Conservation (phyloP, 2,797 vertebrate genomes). For the Pseudopleuronectes americanus region DNA sequence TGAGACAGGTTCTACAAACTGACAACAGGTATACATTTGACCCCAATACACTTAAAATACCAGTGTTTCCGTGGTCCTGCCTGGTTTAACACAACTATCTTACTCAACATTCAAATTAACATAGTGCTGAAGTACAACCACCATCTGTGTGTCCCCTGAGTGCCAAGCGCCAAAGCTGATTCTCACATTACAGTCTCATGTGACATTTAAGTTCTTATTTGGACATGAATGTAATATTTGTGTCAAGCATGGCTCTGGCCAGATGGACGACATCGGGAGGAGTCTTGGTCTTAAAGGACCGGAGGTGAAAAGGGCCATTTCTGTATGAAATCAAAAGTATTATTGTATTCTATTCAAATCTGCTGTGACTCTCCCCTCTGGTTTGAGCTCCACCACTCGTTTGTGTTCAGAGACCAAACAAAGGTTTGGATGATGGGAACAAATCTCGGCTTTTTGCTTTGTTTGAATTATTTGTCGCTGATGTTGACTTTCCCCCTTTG, state of each 20-base stretch:
- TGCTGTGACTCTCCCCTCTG: constrained; percentile 46
- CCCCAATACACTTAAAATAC: too few species aligned
- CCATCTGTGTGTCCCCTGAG: constrained; percentile 27
- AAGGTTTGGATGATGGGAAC: constrained; percentile 56
- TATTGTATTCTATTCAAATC: constrained; percentile 48
- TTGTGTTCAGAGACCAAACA: constrained; percentile 32
- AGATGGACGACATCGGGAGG: constrained; percentile 1
- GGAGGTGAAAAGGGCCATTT: constrained; percentile 18
- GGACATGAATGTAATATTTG: constrained; percentile 35
- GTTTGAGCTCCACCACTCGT: constrained; percentile 44
- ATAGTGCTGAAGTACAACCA: constrained; percentile 30
- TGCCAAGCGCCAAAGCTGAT: constrained; percentile 6
- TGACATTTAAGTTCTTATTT: constrained; percentile 29
- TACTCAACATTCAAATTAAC: constrained; percentile 13
- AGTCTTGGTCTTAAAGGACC: not conserved
- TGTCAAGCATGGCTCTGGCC: constrained; percentile 18
- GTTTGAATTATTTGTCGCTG: constrained; percentile 72
- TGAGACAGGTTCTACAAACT: too few species aligned
- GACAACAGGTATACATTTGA: too few species aligned
- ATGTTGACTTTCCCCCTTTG: constrained; percentile 71
- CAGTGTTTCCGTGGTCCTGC: not conserved
- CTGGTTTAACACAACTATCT: constrained; percentile 3
- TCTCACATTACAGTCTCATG: constrained; percentile 6
- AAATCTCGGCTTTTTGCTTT: constrained; percentile 69
- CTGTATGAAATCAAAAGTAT: constrained; percentile 29